These are phyloP conservation scores for Lordiphosa stackelbergi DNA, from an alignment of 1,140 invertebrate genomes.

Conservation along the genomic window DNA sequence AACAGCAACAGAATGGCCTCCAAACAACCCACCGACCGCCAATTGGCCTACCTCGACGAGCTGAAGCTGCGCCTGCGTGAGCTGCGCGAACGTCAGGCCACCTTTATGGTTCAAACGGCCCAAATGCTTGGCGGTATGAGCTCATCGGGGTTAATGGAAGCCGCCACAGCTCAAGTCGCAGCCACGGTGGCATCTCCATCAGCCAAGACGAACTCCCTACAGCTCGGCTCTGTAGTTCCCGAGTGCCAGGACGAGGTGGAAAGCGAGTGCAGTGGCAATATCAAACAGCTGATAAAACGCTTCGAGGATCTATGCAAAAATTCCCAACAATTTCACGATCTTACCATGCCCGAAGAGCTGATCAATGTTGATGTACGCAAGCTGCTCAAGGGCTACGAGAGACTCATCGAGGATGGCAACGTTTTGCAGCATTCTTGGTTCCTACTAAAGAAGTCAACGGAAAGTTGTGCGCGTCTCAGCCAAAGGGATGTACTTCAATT, in stretches of 20 bases:
- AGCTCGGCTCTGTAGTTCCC: not conserved
- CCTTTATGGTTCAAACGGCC: constrained; percentile 51
- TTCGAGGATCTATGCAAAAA: constrained; percentile 55
- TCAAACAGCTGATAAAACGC: constrained; percentile 45
- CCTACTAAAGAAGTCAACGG: constrained; percentile 42
- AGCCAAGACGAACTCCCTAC: not conserved
- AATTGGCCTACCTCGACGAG: constrained; percentile 56
- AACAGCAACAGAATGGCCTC: constrained; percentile 7
- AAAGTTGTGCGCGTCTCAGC: constrained; percentile 36
- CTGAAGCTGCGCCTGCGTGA: constrained; percentile 47
- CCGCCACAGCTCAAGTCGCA: not conserved
- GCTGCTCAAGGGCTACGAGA: constrained; percentile 48
- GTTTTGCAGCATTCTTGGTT: constrained; percentile 49
- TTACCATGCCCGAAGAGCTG: constrained; percentile 47
- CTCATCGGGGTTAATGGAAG: constrained; percentile 5
- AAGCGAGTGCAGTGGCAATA: constrained; percentile 15
- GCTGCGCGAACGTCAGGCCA: constrained; percentile 43
- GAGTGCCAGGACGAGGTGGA: not conserved
- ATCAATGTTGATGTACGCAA: constrained; percentile 48
- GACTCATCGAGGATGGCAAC: constrained; percentile 45
- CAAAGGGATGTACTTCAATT: constrained; percentile 11
- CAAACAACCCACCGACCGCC: constrained; percentile 31
- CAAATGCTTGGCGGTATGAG: constrained; percentile 42
- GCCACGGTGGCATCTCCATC: not conserved
- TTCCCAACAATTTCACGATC: constrained; percentile 38